A percentile compares a stretch with the other conserved stretches of the same genome.
Conservation (phyloP, 1,140 invertebrate species). For the Atta cephalotes region DNA sequence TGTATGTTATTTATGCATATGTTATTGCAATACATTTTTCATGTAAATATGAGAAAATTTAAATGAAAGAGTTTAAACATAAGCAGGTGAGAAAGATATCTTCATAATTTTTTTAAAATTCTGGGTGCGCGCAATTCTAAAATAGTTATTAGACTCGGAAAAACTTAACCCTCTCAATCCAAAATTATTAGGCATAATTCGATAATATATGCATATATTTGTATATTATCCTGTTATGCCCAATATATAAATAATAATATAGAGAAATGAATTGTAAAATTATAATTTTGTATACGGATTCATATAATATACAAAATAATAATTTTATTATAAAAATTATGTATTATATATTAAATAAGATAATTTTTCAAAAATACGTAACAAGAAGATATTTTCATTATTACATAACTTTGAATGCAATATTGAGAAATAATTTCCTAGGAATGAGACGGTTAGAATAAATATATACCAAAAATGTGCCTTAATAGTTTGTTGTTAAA, state of each 20-base stretch:
- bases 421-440: neutral
- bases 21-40: neutral
- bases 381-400: neutral
- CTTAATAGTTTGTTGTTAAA: constrained; percentile 38
- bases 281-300: neutral
- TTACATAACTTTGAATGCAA: neutral
- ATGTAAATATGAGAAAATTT: neutral
- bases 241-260: neutral
- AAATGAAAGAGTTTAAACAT: neutral
- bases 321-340: constrained; percentile 9
- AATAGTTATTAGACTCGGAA: constrained; percentile 10
- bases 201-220: neutral
- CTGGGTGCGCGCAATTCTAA: neutral
- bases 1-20: neutral
- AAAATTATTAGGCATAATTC: too few species aligned
- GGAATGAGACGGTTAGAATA: neutral
- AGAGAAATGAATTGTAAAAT: neutral
- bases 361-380: neutral
- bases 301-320: neutral
- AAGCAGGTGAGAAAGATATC: neutral
- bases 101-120: neutral
- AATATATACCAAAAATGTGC: constrained; percentile 62
- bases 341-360: neutral
- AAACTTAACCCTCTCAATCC: constrained; percentile 1
- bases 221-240: neutral